Conservation (phyloP, 2,888 invertebrate genomes). For the Drosophila mercatorum region DNA sequence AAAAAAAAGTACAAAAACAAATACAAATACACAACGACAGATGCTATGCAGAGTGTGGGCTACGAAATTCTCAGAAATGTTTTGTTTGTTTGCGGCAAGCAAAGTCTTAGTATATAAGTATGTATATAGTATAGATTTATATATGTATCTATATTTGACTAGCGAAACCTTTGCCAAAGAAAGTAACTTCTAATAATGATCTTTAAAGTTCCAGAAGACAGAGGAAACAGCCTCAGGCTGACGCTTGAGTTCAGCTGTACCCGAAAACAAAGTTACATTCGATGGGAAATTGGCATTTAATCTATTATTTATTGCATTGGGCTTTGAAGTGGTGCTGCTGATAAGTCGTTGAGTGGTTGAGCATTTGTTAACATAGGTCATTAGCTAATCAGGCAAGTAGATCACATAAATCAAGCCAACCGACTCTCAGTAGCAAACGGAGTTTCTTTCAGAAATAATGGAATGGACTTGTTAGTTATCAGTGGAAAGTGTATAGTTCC, state of each 20-base stretch:
- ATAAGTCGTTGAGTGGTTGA: slow-evolving; percentile 17
- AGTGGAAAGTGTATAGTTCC: slow-evolving; percentile 28
- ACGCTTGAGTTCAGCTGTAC: not conserved
- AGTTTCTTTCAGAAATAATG: not conserved
- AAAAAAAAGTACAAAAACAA: slow-evolving; percentile 23
- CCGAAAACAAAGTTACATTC: not conserved
- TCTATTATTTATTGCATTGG: slow-evolving; percentile 3
- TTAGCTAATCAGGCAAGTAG: slow-evolving; percentile 19
- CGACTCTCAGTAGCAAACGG: not conserved
- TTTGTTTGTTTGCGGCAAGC: slow-evolving; percentile 36
- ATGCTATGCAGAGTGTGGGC: slow-evolving; percentile 33
- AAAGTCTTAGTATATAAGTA: not conserved
- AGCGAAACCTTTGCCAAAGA: not conserved
- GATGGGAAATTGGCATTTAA: not conserved
- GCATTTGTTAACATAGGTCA: slow-evolving; percentile 47
- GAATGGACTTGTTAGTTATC: slow-evolving; percentile 34
- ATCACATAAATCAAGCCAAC: slow-evolving; percentile 2
- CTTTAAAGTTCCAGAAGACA: not conserved
- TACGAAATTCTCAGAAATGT: slow-evolving; percentile 41
- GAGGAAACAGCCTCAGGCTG: not conserved
- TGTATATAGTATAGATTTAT: not conserved
- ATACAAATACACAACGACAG: slow-evolving; percentile 26
- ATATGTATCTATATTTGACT: not conserved
- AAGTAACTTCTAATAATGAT: slow-evolving; percentile 8
- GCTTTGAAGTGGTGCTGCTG: slow-evolving; percentile 15